Evolutionary conservation across 2,113 vertebrate species (phyloP), one percentile per base, ranked within the genome.

Genomic region (Hippolais icterina): DNA sequence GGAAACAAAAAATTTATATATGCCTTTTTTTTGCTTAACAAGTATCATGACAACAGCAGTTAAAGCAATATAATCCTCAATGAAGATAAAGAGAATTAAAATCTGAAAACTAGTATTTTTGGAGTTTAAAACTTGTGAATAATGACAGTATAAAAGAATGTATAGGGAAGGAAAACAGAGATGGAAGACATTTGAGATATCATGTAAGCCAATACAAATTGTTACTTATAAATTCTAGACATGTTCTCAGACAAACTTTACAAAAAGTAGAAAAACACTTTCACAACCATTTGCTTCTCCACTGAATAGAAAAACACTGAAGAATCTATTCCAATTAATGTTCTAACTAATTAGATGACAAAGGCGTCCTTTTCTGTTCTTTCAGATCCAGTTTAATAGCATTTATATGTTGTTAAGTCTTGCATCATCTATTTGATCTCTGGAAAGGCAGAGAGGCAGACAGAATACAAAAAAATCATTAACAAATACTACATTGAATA

Each of bases 381-480:
- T 89, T 83, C 53, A 61, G 27, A 95, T 65, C 54, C 68, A 83
- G 65, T 92, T 94, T 94, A 94, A 87, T 68, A 84, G 69, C 56
- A 93, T 92, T 90, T 96, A 75, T 88, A 86, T 33, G 29, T 91
- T 94, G 89, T 94, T 79, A 96, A 94, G 75, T 6, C 31, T 87
- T 61, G 60, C 52, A 86, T 85, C 87, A 82, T 69, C 59, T 61
- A 76, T 90, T 96, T 96, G 91, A 94, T 95, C 72, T 92, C 77
- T 53, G n/a, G 25, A 80, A 86, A 94, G 89, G 53, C 63, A 90
- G 35, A 89, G 52, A 83, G 35, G 71, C 78, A 92, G 57, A 71
- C n/a, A 80, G 87, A 94, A 96, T 90, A 82, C 68, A 86, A 96
- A 94, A 75, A 60, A 93, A 95, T 94, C 82, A 91, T 59, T 87